Base-by-base conservation (phyloP, 2,113 vertebrate species). In the Tor tambroides region DNA sequence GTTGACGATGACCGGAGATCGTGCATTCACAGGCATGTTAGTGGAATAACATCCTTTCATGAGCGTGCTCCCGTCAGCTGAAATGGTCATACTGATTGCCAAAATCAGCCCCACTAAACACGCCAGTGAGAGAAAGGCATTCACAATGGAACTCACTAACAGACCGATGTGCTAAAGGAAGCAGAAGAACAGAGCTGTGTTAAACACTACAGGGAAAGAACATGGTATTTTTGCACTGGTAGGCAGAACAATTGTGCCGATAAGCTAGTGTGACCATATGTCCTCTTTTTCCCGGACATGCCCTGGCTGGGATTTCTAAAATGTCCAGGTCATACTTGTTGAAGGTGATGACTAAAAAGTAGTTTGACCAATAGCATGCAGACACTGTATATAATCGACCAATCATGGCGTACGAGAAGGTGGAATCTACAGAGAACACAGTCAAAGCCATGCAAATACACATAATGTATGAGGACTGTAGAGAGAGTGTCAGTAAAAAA, bases 21-120 rank as follows among this genome's bases (percentile, higher is more conserved):
- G 96, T 69, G 96, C 94, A 0, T 94, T 94, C 2, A 92, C 54
- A 0, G 96, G 95, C 84, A 95, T 88, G 0, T 93, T 86, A 0
- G 96, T 95, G 38, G 93, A 91, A 75, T 96, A 96, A 91, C 98
- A 99, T 86, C 97, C 97, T 1, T 77, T 26, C 87, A 98, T 94
- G 5, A 99, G 94, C 61, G 88, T 92, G 3, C 41, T 90, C 1
- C 97, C 97, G 1, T 95, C 90, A 1, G 93, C 79, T 51, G 94
- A 94, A 4, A 98, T 43, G 0, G 98, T 98, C 85, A 98, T 86
- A 6, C 95, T 91, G 1, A 98, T 91, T 15, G 97, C 96, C 59
- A 98, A 81, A 0, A 97, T 90, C 69, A 99, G 92, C 1, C 97
- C 98, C 43, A 91, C 30, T 5, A 94, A 94, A 91, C 98, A 99